Evolutionary conservation across 2,113 vertebrate genomes (phyloP).

Genomic region (Pelvicachromis taeniatus): DNA sequence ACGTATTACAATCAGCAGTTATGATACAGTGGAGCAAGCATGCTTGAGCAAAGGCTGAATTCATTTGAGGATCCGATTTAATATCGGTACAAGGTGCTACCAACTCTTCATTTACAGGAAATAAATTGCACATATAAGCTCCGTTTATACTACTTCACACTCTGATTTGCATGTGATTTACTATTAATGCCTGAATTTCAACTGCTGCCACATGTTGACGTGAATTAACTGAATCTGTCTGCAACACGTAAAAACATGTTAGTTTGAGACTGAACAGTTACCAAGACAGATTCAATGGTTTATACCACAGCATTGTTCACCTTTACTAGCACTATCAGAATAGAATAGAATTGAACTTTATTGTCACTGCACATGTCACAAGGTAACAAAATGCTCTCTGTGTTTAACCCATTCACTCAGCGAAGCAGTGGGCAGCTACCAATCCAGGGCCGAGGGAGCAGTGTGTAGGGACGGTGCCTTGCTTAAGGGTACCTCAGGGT

Average conservation of each 20-base stretch:
- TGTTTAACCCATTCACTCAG: no score
- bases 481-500: no score
- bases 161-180: background rate
- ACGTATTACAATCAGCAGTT: background rate
- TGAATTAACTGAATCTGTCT: background rate
- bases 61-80: background rate
- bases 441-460: no score
- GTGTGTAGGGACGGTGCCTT: no score
- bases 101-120: background rate
- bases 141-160: background rate
- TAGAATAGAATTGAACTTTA: no score
- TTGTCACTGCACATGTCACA: no score
- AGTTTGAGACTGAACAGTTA: background rate
- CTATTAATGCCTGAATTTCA: background rate
- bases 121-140: background rate
- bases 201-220: background rate
- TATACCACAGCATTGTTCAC: background rate
- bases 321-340: background rate
- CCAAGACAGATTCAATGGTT: background rate
- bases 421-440: no score
- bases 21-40: background rate
- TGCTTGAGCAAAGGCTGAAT: background rate
- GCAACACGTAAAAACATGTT: background rate
- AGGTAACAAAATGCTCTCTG: no score
- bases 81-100: accelerated